Base-by-base conservation (phyloP, 2,888 invertebrate species). In the Odiellus spinosus region DNA sequence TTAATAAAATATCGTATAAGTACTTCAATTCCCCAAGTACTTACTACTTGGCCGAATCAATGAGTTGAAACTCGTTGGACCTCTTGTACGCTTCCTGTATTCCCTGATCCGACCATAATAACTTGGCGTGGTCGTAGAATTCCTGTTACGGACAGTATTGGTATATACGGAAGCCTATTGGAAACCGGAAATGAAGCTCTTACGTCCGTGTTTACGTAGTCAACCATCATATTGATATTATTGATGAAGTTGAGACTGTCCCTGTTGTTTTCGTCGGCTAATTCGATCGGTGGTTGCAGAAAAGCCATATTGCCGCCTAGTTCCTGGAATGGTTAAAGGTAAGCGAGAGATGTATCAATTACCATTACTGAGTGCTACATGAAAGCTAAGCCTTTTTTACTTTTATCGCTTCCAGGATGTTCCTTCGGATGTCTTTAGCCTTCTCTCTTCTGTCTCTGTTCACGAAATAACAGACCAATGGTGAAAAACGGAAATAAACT, bases 31-130 rank as follows among this genome's bases (percentile, higher is more conserved):
- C 11, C 34, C 11, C 34, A 12, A 34, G 34, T 1, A 34, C 80
- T 76, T 69, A 84, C 84, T 83, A 81, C 73, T 80, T 78, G 8
- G 83, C 80, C 60, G 82, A 80, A 59, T 84, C 84, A 39, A 83
- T 76, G 2, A 84, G 68, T 59, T 82, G 82, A 60, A 78, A 83
- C 63, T 82, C 81, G 61, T 80, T 79, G 0, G 81, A 78, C 58
- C 80, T 68, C 55, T 69, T 68, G 58, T 75, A 82, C 53, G 79
- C 76, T 57, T 77, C 72, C 59, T 76, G 73, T 2, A 84, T 76
- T 0, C 80, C 82, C 1, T 67, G 65, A 62, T 85, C 83, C 4
- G 67, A 66, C 83, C 83, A 84, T 1, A 82, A 62, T 2, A 62
- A 64, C 56, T 75, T 67, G 0, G 80, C 76, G 57, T 77, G 72